phyloP scores from a whole-genome alignment of 1,140 invertebrate genomes.

The Pygmarrhopalites habei region DNA sequence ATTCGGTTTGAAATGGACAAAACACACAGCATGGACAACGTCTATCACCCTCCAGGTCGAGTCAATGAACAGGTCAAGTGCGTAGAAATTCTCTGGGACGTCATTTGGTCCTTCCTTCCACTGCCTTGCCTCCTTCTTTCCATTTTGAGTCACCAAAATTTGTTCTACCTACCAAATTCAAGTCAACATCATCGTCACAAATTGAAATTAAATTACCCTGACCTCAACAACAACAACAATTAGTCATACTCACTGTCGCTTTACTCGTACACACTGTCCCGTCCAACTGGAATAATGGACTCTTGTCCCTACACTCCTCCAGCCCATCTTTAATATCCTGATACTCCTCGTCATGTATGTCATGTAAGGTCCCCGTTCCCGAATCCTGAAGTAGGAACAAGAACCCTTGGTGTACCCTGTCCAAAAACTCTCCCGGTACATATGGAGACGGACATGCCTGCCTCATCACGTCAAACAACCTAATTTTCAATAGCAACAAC shows the following conservation, averaged over 20 bases:
- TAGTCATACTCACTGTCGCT: constrained; percentile 20
- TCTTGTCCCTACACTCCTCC: constrained; percentile 12
- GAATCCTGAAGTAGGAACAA: constrained; percentile 25
- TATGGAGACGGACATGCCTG: constrained; percentile 26
- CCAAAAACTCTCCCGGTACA: constrained; percentile 17
- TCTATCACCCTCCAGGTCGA: constrained; percentile 25
- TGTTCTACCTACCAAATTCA: neutral
- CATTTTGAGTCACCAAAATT: neutral
- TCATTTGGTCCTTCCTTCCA: neutral
- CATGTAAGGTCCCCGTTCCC: constrained; percentile 23
- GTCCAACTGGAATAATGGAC: constrained; percentile 20
- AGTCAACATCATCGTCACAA: neutral
- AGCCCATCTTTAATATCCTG: constrained; percentile 26
- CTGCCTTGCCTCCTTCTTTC: neutral
- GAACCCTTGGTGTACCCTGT: constrained; percentile 21
- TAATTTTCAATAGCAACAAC: no score
- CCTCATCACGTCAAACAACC: constrained; percentile 14
- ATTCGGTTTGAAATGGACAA: constrained; percentile 25
- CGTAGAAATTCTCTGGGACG: neutral
- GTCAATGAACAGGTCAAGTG: constrained; percentile 23
- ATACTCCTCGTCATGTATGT: constrained; percentile 26
- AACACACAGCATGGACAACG: constrained; percentile 26
- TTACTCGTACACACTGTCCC: constrained; percentile 18
- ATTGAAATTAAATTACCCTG: no score
- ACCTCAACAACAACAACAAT: no score